A percentile compares a stretch with the other conserved stretches of the same genome.
Evolutionary conservation across 2,797 vertebrate species (phyloP).

Genomic region (Acanthurus leucopareius): DNA sequence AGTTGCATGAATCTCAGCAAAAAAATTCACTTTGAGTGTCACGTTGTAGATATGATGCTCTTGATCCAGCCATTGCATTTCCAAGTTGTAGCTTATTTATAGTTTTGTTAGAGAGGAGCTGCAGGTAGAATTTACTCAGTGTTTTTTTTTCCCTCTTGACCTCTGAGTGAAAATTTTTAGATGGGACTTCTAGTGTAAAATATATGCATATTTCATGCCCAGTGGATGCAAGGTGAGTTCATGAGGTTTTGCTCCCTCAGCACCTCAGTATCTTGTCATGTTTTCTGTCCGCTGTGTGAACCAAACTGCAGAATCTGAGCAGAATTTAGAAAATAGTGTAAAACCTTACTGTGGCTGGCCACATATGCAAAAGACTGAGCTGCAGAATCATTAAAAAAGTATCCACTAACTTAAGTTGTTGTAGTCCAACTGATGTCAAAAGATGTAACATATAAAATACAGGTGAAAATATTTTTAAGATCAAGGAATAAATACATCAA

Average conservation of each 20-base stretch:
- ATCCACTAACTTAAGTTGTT: not conserved
- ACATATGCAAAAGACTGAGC: conserved; percentile 26
- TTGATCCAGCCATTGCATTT: not conserved
- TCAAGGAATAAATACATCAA: not conserved
- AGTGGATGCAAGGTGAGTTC: conserved; percentile 22
- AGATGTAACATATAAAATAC: not conserved
- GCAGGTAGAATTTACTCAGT: not conserved
- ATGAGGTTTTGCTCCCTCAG: conserved; percentile 35
- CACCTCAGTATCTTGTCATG: conserved; percentile 43
- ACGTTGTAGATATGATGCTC: conserved; percentile 3
- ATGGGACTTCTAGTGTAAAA: conserved; percentile 30
- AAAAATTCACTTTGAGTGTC: conserved; percentile 2
- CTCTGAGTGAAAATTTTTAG: conserved; percentile 22
- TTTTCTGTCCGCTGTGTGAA: conserved; percentile 18
- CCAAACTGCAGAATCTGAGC: conserved; percentile 35
- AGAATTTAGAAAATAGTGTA: conserved; percentile 38
- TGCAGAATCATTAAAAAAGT: conserved; percentile 13
- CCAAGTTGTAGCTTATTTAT: conserved; percentile 10
- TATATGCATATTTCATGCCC: conserved; percentile 32
- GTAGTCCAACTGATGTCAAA: conserved; percentile 15
- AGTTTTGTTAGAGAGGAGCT: not conserved
- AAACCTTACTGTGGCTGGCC: conserved; percentile 14
- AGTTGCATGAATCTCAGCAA: not conserved
- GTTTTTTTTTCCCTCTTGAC: conserved; percentile 15
- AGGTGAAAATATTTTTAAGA: too few relatives aligned